phyloP scores from a whole-genome alignment of 1,140 invertebrate genomes.

The Zaprionus africanus region DNA sequence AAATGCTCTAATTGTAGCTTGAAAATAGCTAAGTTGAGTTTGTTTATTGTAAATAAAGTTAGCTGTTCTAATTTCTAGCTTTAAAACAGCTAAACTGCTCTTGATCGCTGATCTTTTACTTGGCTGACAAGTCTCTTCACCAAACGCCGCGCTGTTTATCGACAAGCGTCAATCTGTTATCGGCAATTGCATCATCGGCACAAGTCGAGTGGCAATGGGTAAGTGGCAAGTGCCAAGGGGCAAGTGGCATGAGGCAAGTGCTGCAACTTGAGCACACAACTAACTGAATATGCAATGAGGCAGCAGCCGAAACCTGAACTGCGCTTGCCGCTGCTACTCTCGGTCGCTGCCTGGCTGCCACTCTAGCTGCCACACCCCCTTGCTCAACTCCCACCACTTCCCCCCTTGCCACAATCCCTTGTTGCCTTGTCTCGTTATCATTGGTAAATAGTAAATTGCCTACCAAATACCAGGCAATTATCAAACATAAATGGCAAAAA shows the following conservation, averaged over 20 bases:
- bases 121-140: slow-evolving; percentile 28
- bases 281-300: slow-evolving; percentile 78
- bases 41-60: too few relatives aligned
- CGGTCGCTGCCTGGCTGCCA: neutral
- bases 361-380: neutral
- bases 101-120: slow-evolving; percentile 21
- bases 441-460: slow-evolving; percentile 76
- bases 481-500: slow-evolving; percentile 78
- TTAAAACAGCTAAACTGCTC: neutral
- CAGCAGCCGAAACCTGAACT: slow-evolving; percentile 48
- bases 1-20: neutral
- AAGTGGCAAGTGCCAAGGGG: slow-evolving; percentile 21
- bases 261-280: slow-evolving; percentile 32
- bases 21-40: too few relatives aligned
- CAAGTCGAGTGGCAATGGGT: slow-evolving; percentile 17
- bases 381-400: neutral
- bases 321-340: neutral
- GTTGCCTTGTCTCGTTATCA: slow-evolving; percentile 62
- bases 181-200: slow-evolving; percentile 22
- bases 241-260: slow-evolving; percentile 23
- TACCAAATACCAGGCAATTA: slow-evolving; percentile 79
- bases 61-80: too few relatives aligned
- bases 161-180: slow-evolving; percentile 12
- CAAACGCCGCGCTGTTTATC: neutral
- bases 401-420: neutral